phyloP scores from a whole-genome alignment of 2,888 invertebrate species.

The Drosophila quinaria region DNA sequence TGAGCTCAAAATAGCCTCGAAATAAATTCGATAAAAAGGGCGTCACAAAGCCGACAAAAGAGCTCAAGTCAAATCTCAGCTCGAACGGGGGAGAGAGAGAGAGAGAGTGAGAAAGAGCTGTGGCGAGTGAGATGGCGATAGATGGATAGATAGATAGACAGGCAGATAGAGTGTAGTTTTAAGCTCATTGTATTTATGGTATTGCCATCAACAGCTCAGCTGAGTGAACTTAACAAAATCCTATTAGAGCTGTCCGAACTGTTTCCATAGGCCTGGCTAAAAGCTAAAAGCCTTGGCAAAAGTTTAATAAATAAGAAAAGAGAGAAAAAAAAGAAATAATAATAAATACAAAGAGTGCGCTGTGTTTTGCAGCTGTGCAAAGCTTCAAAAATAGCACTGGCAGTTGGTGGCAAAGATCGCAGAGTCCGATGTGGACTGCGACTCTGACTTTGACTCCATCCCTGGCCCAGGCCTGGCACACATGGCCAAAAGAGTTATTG shows the following conservation, averaged over 20 bases:
- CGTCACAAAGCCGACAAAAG: constrained; percentile 34
- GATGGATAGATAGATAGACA: constrained; percentile 11
- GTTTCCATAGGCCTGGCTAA: constrained; percentile 46
- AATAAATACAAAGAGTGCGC: constrained; percentile 73
- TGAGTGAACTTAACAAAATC: constrained; percentile 61
- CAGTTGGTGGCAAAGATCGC: constrained; percentile 76
- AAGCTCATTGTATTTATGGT: constrained; percentile 48
- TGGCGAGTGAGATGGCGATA: not conserved
- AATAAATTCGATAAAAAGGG: constrained; percentile 48
- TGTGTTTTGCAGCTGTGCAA: constrained; percentile 67
- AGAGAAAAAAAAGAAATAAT: constrained; percentile 40
- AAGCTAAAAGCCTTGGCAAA: constrained; percentile 63
- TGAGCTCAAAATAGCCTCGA: constrained; percentile 33
- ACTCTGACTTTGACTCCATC: constrained; percentile 15
- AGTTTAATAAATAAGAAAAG: constrained; percentile 72
- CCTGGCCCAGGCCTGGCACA: constrained; percentile 44
- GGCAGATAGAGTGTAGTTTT: constrained; percentile 24
- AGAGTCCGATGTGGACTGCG: constrained; percentile 21
- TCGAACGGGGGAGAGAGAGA: not conserved
- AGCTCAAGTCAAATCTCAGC: not conserved
- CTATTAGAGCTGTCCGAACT: constrained; percentile 73
- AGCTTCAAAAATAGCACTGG: constrained; percentile 62
- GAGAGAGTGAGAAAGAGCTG: constrained; percentile 2
- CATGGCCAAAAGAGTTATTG: constrained; percentile 46
- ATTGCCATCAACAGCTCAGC: constrained; percentile 53